Evolutionary conservation across 1,140 invertebrate species (phyloP).

Genomic region (Stegodyphus mimosarum): DNA sequence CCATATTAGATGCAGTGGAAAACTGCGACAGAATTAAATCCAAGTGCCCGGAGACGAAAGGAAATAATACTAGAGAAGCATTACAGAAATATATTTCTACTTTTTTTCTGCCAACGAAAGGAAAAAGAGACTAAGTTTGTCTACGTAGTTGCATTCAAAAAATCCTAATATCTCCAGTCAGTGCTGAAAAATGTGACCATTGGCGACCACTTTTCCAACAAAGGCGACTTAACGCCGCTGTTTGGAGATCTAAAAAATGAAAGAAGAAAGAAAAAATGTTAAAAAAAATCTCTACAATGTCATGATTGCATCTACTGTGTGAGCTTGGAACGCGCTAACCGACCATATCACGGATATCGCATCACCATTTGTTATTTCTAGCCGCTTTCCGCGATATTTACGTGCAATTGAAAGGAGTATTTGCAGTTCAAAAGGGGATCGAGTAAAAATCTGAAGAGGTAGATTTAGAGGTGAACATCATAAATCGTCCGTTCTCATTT

Average conservation of each 20-base stretch:
- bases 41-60: too few species aligned
- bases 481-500: too few species aligned
- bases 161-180: not conserved
- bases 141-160: too few species aligned
- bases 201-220: conserved; percentile 1
- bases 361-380: conserved; percentile 25
- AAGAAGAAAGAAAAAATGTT: not conserved
- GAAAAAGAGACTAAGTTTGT: too few species aligned
- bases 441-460: too few species aligned
- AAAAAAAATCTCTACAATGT: too few species aligned
- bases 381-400: conserved; percentile 7
- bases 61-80: too few species aligned
- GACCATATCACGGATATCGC: conserved; percentile 27
- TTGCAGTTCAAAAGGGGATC: not conserved
- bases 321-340: not conserved
- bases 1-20: too few species aligned
- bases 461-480: too few species aligned
- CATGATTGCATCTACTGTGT: too few species aligned
- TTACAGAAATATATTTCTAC: not conserved
- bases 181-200: conserved; percentile 1
- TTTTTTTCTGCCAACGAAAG: not conserved
- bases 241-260: not conserved
- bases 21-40: too few species aligned
- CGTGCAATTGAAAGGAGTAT: conserved; percentile 5
- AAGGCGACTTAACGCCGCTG: not conserved